phyloP scores from a whole-genome alignment of 2,888 invertebrate species.

The Eustalomyia histrio region DNA sequence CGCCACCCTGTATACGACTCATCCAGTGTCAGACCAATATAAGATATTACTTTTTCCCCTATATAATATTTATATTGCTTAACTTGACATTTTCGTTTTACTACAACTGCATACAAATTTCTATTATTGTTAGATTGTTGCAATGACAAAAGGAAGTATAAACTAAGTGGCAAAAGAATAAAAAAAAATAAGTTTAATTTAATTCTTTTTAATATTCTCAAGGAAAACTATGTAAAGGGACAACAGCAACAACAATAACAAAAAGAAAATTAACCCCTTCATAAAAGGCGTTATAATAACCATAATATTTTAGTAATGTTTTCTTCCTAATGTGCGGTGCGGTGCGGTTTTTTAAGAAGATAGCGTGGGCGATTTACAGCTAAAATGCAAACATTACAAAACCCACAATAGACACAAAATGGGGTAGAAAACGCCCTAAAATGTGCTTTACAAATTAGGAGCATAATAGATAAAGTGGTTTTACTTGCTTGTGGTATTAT shows the following conservation, averaged over 20 bases:
- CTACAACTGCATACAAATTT: constrained; percentile 37
- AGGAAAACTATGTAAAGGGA: constrained; percentile 14
- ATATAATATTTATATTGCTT: neutral
- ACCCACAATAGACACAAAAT: constrained; percentile 10
- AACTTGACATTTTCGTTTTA: constrained; percentile 23
- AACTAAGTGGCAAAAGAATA: constrained; percentile 57
- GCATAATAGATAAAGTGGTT: constrained; percentile 52
- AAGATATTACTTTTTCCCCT: neutral
- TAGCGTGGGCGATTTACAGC: neutral
- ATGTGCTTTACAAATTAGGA: constrained; percentile 48
- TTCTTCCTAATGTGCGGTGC: constrained; percentile 47
- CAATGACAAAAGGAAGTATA: constrained; percentile 53
- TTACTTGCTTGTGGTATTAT: constrained; percentile 36
- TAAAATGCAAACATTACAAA: constrained; percentile 10
- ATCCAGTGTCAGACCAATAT: no score
- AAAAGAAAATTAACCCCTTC: constrained; percentile 51
- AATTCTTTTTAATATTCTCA: constrained; percentile 42
- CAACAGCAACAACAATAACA: no score
- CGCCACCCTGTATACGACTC: no score
- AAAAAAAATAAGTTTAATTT: constrained; percentile 53
- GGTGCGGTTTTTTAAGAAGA: constrained; percentile 23
- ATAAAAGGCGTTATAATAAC: constrained; percentile 58
- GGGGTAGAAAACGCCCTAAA: constrained; percentile 46
- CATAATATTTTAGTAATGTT: constrained; percentile 60
- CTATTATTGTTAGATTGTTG: constrained; percentile 26